A percentile compares a stretch with the other conserved stretches of the same genome.
Conservation (phyloP, 2,888 invertebrate genomes). For the Aphidoletes aphidimyza region DNA sequence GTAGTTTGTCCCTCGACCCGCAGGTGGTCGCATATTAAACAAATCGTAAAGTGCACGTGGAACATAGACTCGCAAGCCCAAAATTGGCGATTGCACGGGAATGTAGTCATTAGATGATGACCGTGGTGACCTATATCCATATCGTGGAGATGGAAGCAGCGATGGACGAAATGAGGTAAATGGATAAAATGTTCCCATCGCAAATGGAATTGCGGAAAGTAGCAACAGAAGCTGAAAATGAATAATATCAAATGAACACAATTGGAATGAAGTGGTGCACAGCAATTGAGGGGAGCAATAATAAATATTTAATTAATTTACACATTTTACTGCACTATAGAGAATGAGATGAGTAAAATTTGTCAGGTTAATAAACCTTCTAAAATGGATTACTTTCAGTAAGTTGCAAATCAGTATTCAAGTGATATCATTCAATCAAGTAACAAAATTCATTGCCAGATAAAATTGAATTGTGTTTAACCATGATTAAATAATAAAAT, state of each 20-base stretch:
- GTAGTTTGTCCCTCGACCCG: background rate
- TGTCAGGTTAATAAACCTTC: too few relatives aligned
- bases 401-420: too few relatives aligned
- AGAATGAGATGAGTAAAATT: too few relatives aligned
- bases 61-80: background rate
- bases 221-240: background rate
- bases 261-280: background rate
- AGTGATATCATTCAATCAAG: too few relatives aligned
- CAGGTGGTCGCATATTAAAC: background rate
- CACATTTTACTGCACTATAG: too few relatives aligned
- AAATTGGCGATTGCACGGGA: background rate
- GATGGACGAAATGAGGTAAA: background rate
- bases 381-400: too few relatives aligned
- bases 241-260: background rate
- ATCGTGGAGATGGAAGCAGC: background rate
- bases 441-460: too few relatives aligned
- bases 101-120: background rate
- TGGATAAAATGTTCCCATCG: constrained; percentile 10
- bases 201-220: background rate
- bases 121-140: background rate
- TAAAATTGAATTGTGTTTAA: too few relatives aligned
- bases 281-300: too few relatives aligned
- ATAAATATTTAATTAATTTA: too few relatives aligned
- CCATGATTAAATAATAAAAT: too few relatives aligned
- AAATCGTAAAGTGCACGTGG: background rate